A percentile compares a stretch with the other conserved stretches of the same genome.
Conservation (phyloP, 1,140 invertebrate species). For the Papilio polyxenes region DNA sequence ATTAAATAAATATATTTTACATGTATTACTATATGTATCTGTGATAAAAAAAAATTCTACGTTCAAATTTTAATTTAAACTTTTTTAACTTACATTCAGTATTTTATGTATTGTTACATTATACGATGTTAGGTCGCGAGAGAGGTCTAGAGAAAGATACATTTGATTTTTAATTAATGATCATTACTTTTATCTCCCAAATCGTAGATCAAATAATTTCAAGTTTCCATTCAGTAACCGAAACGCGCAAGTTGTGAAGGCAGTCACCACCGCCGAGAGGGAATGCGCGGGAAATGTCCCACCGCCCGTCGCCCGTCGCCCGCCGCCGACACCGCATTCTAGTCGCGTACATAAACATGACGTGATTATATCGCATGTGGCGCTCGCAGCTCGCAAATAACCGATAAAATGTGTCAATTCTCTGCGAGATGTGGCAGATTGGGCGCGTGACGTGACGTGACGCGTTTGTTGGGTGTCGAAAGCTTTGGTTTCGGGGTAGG, state of each 20-base stretch:
- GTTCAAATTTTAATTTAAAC: too few relatives aligned
- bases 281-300: not conserved
- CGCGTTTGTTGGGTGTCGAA: slow-evolving; percentile 6
- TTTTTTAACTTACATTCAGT: too few relatives aligned
- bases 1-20: too few relatives aligned
- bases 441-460: slow-evolving; percentile 31
- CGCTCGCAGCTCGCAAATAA: slow-evolving; percentile 29
- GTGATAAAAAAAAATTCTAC: too few relatives aligned
- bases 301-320: not conserved
- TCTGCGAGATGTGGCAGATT: slow-evolving; percentile 29
- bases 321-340: not conserved
- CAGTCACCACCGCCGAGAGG: not conserved
- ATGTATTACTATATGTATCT: too few relatives aligned
- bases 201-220: not conserved
- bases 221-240: not conserved
- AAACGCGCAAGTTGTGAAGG: not conserved
- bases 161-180: not conserved
- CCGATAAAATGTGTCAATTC: slow-evolving; percentile 40
- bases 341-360: not conserved
- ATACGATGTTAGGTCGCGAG: too few relatives aligned
- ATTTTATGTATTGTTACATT: too few relatives aligned
- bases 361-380: slow-evolving; percentile 33
- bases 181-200: not conserved
- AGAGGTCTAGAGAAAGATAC: not conserved
- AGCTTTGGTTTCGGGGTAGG: not conserved